Percentiles rank a stretch among this genome's conserved stretches.
These are phyloP conservation scores for Cardinalis cardinalis DNA, from an alignment of 2,113 vertebrate genomes.

Conservation along the genomic window DNA sequence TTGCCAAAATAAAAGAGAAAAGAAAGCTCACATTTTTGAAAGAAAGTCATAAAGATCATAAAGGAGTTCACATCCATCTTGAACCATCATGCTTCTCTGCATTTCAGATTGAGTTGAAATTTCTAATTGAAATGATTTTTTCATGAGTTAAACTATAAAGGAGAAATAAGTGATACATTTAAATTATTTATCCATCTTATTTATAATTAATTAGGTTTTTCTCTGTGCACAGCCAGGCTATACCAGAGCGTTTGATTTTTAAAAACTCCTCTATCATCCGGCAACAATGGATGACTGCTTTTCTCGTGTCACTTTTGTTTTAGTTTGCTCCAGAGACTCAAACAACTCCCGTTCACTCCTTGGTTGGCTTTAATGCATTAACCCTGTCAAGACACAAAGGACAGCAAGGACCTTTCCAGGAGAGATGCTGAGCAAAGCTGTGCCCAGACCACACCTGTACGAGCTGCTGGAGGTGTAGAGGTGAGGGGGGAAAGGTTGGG, in stretches of 20 bases:
- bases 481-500: background rate
- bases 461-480: background rate
- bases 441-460: background rate
- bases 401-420: background rate
- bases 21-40: constrained; percentile 27
- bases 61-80: constrained; percentile 70
- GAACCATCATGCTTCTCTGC: constrained; percentile 55
- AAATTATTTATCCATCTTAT: constrained; percentile 92
- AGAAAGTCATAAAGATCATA: constrained; percentile 57
- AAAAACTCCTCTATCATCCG: constrained; percentile 61
- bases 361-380: constrained; percentile 60
- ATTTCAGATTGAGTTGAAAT: constrained; percentile 82
- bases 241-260: constrained; percentile 69
- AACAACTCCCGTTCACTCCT: constrained; percentile 56
- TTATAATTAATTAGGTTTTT: constrained; percentile 87
- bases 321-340: constrained; percentile 53
- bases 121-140: constrained; percentile 95
- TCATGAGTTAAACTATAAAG: constrained; percentile 89
- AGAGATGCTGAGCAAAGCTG: background rate
- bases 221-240: constrained; percentile 67
- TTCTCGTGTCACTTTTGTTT: constrained; percentile 67
- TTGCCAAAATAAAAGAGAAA: constrained; percentile 1
- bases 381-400: background rate
- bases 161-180: constrained; percentile 89
- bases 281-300: constrained; percentile 68